phyloP scores from a whole-genome alignment of 2,797 vertebrate genomes.

The Chaunax sp. region DNA sequence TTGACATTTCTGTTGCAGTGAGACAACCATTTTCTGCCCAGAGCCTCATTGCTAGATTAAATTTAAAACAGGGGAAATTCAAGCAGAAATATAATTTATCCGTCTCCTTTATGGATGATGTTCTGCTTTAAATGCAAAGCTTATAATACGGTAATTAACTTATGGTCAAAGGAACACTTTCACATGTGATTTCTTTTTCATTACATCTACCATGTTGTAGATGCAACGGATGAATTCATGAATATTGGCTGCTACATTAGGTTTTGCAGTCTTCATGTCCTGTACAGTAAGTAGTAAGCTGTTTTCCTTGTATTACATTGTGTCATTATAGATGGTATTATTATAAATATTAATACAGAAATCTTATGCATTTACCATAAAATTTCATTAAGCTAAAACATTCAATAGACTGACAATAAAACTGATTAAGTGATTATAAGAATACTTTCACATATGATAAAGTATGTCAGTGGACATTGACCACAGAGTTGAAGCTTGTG shows the following conservation, averaged over 20 bases:
- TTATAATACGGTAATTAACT: conserved; percentile 33
- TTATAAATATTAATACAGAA: conserved; percentile 2
- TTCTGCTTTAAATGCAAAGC: conserved; percentile 24
- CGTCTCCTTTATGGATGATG: conserved; percentile 32
- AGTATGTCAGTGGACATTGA: too few relatives aligned
- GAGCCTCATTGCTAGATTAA: conserved; percentile 34
- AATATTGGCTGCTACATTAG: not conserved
- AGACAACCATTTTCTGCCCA: conserved; percentile 48
- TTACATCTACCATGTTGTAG: not conserved
- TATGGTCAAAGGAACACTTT: not conserved
- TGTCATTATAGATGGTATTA: not conserved
- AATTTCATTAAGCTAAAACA: not conserved
- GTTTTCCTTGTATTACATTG: not conserved
- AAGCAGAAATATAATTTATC: conserved; percentile 41
- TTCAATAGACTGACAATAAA: not conserved
- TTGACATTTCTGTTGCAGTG: conserved; percentile 53
- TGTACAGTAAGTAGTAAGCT: not conserved
- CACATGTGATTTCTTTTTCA: not conserved
- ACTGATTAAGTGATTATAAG: too few relatives aligned
- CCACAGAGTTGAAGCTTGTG: not conserved
- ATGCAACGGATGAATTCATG: conserved; percentile 19
- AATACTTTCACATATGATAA: too few relatives aligned
- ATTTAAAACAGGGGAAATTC: conserved; percentile 47
- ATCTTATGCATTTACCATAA: not conserved
- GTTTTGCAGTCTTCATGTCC: not conserved